Conservation (phyloP, 2,888 invertebrate genomes). For the Synergus gifuensis region DNA sequence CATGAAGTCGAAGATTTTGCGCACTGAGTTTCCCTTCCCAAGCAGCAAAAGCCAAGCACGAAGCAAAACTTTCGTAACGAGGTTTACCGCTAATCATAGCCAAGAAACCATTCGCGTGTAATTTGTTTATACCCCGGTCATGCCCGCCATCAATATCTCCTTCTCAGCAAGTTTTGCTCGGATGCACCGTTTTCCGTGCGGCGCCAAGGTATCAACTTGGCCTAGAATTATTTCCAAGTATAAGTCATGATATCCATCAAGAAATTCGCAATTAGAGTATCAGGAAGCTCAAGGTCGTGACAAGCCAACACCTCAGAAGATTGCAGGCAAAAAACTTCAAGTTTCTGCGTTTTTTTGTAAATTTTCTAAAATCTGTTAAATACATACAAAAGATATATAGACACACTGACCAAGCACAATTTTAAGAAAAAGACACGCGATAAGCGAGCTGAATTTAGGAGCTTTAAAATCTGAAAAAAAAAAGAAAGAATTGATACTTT, state of each 20-base stretch:
- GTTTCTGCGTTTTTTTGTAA: too few relatives aligned
- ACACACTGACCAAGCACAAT: too few relatives aligned
- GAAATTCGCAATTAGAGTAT: not conserved
- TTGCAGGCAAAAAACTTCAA: too few relatives aligned
- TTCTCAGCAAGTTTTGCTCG: slow-evolving; percentile 55
- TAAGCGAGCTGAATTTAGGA: too few relatives aligned
- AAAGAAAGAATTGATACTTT: too few relatives aligned
- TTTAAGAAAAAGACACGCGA: too few relatives aligned
- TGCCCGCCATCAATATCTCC: slow-evolving; percentile 67
- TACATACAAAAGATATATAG: too few relatives aligned
- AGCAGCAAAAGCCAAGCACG: slow-evolving; percentile 42
- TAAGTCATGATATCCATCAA: not conserved
- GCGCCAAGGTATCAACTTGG: not conserved
- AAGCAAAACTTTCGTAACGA: slow-evolving; percentile 70
- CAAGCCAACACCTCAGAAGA: not conserved
- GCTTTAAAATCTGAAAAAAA: too few relatives aligned
- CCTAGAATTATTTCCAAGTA: not conserved
- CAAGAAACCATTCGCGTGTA: slow-evolving; percentile 74
- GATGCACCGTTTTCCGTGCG: slow-evolving; percentile 49
- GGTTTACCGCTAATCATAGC: slow-evolving; percentile 74
- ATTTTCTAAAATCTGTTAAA: too few relatives aligned
- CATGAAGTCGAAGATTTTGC: not conserved
- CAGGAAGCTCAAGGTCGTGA: not conserved
- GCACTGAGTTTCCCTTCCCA: not conserved
- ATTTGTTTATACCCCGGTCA: slow-evolving; percentile 74